Base-by-base conservation (phyloP, 2,113 vertebrate species). In the Shinisaurus crocodilurus region DNA sequence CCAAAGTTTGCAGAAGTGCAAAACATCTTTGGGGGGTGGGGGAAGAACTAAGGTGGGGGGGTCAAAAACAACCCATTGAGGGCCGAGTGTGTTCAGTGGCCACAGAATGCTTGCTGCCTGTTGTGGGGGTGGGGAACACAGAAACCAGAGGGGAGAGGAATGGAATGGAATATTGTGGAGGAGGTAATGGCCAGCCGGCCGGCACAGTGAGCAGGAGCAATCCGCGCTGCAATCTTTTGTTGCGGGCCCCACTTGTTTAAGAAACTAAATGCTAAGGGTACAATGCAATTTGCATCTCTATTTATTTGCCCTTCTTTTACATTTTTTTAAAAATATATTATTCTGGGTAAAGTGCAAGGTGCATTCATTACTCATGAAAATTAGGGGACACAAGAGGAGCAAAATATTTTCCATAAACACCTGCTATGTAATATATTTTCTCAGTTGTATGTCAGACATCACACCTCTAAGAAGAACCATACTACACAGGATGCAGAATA, bases 211-310 rank as follows among this genome's bases (percentile, higher is more conserved):
- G 79, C 29, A 54, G 54, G 15, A 32, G 48, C 54, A 50, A 20
- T 54, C 34, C 54, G 18, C 29, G 40, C 54, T 43, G 34, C 48
- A 54, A 81, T 29, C 48, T 81, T 54, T 54, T 81, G 32, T 81
- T 81, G 79, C 32, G 34, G 48, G 25, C 45, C 25, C 50, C 48
- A 70, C 92, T 93, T 93, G 92, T 95, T 95, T 95, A 80, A 96
- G 91, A 93, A 93, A 90, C n/a, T 88, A 74, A 76, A 94, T 85
- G 85, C 87, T 77, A 88, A 93, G 40, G 87, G 2, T 57, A 12
- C 34, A 50, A 37, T 60, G 29, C 9, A 65, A 7, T 48, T 29
- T 85, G 85, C 54, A 81, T 86, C 82, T 95, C 86, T 34, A 65
- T 91, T 91, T 89, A 89, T 60, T 87, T 89, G 72, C 80, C 91